These are phyloP conservation scores for Drosophila malerkotliana DNA, from an alignment of 1,140 invertebrate species.

Conservation along the genomic window DNA sequence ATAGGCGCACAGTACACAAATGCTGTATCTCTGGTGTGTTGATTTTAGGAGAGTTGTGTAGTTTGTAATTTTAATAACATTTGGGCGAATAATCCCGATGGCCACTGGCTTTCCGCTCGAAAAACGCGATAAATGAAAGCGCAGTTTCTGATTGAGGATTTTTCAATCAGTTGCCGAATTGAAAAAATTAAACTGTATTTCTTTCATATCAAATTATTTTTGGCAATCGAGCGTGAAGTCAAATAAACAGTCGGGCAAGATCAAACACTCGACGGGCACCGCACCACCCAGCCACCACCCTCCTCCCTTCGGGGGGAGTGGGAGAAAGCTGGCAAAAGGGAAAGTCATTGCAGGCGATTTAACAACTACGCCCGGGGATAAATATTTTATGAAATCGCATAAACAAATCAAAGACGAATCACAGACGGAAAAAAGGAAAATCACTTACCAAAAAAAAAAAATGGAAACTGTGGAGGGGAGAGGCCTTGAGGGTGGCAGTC, in stretches of 20 bases:
- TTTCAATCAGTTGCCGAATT: slow-evolving; percentile 64
- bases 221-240: slow-evolving; percentile 78
- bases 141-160: slow-evolving; percentile 9
- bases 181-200: slow-evolving; percentile 76
- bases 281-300: slow-evolving; percentile 9
- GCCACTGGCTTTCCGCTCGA: slow-evolving; percentile 18
- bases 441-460: slow-evolving; percentile 54
- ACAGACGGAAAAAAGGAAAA: slow-evolving; percentile 67
- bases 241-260: slow-evolving; percentile 70
- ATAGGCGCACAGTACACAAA: slow-evolving; percentile 34
- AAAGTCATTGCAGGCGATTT: slow-evolving; percentile 80
- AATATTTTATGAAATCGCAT: slow-evolving; percentile 83
- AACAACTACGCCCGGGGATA: slow-evolving; percentile 78
- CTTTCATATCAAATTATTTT: slow-evolving; percentile 82
- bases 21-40: slow-evolving; percentile 45
- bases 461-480: slow-evolving; percentile 21
- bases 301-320: neutral
- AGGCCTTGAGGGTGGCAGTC: slow-evolving; percentile 20
- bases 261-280: slow-evolving; percentile 46
- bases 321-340: slow-evolving; percentile 52
- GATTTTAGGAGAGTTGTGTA: slow-evolving; percentile 27
- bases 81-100: slow-evolving; percentile 22
- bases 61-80: slow-evolving; percentile 67
- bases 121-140: slow-evolving; percentile 42
- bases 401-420: slow-evolving; percentile 82